Evolutionary conservation across 2,888 invertebrate species (phyloP).

Genomic region (Drosophila anomelani): DNA sequence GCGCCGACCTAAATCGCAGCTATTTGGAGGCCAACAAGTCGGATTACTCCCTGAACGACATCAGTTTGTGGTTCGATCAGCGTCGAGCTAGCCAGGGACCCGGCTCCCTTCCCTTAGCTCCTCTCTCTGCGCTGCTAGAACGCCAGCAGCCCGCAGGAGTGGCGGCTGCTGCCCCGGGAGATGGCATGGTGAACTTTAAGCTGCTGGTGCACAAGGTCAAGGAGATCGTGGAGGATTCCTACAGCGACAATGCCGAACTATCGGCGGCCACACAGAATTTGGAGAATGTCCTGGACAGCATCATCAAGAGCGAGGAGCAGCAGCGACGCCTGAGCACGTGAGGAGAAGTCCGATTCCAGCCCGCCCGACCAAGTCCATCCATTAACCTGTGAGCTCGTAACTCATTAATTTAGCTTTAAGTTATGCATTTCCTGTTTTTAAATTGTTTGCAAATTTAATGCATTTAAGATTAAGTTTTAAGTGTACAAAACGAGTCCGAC

Average conservation of each 20-base stretch:
- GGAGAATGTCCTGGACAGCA: constrained; percentile 83
- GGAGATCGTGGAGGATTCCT: constrained; percentile 84
- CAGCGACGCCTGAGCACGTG: constrained; percentile 68
- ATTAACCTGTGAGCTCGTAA: not conserved
- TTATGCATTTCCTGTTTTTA: not conserved
- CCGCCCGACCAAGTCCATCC: constrained; percentile 26
- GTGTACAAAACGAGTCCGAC: not conserved
- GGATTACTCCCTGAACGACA: constrained; percentile 83
- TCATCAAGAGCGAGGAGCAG: constrained; percentile 83
- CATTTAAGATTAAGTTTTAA: constrained; percentile 1
- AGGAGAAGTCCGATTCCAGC: constrained; percentile 9
- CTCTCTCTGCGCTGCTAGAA: constrained; percentile 53
- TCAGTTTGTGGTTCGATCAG: constrained; percentile 83
- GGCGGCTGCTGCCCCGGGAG: not conserved
- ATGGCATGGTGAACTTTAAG: constrained; percentile 82
- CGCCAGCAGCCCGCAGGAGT: constrained; percentile 29
- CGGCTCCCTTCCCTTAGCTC: constrained; percentile 3
- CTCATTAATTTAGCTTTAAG: not conserved
- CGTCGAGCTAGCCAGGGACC: constrained; percentile 55
- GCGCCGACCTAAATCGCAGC: constrained; percentile 83
- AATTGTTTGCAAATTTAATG: not conserved
- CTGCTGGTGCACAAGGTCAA: constrained; percentile 82
- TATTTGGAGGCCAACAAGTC: constrained; percentile 84
- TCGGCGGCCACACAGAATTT: constrained; percentile 84
- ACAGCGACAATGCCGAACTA: constrained; percentile 84